Evolutionary conservation across 2,113 vertebrate species (phyloP).

Genomic region (Strix uralensis): DNA sequence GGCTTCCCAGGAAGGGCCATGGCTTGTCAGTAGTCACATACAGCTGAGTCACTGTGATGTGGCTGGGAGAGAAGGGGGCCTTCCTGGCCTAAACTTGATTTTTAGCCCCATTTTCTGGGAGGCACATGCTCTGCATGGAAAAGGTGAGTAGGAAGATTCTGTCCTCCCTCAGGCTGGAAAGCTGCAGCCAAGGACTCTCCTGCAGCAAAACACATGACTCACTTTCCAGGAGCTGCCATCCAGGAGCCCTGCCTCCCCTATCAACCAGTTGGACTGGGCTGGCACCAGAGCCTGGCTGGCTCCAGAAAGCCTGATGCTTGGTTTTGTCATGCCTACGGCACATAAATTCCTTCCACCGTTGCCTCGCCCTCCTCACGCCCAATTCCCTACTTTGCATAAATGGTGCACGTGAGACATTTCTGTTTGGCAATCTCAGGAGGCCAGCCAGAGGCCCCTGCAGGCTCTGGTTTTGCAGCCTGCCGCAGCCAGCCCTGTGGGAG

Average conservation of each 20-base stretch:
- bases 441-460: constrained; percentile 44
- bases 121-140: rapidly evolving
- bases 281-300: neutral
- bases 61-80: neutral
- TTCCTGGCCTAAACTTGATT: neutral
- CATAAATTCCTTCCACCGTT: neutral
- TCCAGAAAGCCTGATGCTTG: neutral
- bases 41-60: neutral
- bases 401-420: neutral
- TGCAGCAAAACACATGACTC: neutral
- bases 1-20: neutral
- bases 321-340: constrained; percentile 11
- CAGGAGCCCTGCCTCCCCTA: neutral
- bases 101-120: neutral
- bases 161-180: neutral
- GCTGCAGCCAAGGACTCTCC: neutral
- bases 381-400: neutral
- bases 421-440: neutral
- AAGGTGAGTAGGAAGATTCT: neutral
- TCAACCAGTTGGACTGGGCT: neutral
- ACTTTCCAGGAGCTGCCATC: neutral
- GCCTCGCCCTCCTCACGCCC: neutral
- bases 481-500: neutral
- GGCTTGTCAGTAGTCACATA: neutral
- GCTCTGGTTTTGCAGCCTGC: constrained; percentile 2